A percentile compares a stretch with the other conserved stretches of the same genome.
phyloP scores from a whole-genome alignment of 2,797 vertebrate genomes.

The Dicrostonyx torquatus region DNA sequence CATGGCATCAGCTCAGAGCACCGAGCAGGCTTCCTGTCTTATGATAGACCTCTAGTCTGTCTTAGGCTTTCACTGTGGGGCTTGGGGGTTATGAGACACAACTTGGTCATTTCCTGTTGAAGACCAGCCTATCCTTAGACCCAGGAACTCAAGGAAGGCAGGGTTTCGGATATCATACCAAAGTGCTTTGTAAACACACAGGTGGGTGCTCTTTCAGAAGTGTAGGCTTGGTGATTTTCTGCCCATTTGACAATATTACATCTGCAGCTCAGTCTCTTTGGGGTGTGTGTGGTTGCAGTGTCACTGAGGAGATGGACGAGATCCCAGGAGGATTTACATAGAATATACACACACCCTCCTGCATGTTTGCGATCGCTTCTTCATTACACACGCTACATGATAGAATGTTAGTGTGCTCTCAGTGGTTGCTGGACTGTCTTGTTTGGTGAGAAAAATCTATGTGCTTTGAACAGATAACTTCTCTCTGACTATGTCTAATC shows the following conservation, averaged over 20 bases:
- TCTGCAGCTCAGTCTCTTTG: background rate
- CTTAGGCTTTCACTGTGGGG: background rate
- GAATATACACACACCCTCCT: background rate
- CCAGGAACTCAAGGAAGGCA: background rate
- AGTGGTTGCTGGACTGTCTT: no score
- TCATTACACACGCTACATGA: background rate
- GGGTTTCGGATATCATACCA: background rate
- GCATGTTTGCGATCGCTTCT: background rate
- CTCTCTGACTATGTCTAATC: background rate
- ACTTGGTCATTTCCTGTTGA: background rate
- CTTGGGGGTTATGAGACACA: background rate
- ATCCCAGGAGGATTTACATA: background rate
- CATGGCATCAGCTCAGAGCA: background rate
- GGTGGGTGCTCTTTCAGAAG: background rate
- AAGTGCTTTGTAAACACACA: background rate
- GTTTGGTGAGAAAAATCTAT: background rate
- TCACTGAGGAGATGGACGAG: background rate
- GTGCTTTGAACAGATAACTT: background rate
- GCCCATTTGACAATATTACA: background rate
- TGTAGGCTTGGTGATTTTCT: background rate
- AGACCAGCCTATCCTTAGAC: background rate
- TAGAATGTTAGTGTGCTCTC: accelerated
- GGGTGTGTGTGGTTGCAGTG: background rate
- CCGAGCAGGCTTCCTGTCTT: background rate
- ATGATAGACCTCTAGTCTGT: background rate